Conservation (phyloP, 2,797 vertebrate species). For the Alouatta caraya region DNA sequence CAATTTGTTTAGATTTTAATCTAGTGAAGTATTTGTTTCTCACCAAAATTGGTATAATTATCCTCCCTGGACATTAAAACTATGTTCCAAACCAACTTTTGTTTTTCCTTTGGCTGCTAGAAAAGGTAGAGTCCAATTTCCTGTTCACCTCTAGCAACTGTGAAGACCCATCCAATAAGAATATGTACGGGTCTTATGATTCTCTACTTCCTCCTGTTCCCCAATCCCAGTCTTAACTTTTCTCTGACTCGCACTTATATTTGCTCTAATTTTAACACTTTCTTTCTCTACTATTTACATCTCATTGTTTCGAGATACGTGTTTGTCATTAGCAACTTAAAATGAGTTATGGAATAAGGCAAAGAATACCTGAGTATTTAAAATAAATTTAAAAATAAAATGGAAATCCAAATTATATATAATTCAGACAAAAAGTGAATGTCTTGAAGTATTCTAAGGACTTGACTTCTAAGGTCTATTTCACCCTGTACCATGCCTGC, state of each 20-base stretch:
- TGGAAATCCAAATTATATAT: neutral
- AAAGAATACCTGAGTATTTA: neutral
- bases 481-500: neutral
- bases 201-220: neutral
- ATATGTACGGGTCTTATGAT: neutral
- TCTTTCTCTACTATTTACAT: neutral
- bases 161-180: neutral
- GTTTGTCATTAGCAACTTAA: neutral
- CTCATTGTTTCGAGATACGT: neutral
- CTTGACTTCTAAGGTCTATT: neutral
- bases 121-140: neutral
- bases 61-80: constrained; percentile 13
- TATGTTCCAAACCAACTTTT: neutral
- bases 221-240: neutral
- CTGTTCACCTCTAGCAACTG: neutral
- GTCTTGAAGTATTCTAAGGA: neutral
- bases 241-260: neutral
- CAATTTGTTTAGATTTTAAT: constrained; percentile 55
- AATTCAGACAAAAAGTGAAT: neutral
- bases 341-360: neutral
- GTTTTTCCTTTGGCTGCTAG: neutral
- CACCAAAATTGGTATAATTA: constrained; percentile 35
- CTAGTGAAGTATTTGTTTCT: constrained; percentile 34
- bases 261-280: neutral
- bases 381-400: neutral